Evolutionary conservation across 1,140 invertebrate genomes (phyloP).

Genomic region (Drosophila kikkawai): DNA sequence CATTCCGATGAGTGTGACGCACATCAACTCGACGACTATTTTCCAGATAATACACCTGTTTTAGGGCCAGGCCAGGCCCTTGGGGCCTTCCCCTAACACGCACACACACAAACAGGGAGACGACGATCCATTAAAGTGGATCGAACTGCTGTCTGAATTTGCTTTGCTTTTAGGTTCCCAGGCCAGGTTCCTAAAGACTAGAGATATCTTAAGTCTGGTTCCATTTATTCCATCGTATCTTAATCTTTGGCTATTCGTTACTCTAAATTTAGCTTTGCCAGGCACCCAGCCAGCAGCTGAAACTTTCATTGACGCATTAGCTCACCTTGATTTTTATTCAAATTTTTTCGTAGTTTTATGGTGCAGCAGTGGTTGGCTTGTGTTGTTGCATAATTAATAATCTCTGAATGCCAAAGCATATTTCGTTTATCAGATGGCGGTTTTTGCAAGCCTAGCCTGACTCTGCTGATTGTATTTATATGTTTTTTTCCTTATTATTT

Average conservation of each 20-base stretch:
- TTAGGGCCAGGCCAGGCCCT: constrained; percentile 20
- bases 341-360: constrained; percentile 53
- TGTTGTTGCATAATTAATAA: constrained; percentile 71
- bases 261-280: constrained; percentile 56
- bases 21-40: constrained; percentile 48
- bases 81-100: constrained; percentile 14
- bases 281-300: constrained; percentile 22
- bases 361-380: constrained; percentile 26
- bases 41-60: constrained; percentile 51
- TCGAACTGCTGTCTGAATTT: not conserved
- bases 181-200: not conserved
- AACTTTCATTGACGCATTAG: constrained; percentile 80
- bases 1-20: constrained; percentile 71
- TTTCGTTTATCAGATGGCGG: constrained; percentile 7
- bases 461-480: not conserved
- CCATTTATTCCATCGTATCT: constrained; percentile 31
- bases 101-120: not conserved
- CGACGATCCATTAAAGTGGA: constrained; percentile 12
- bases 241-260: constrained; percentile 19
- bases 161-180: constrained; percentile 1
- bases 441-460: not conserved
- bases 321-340: constrained; percentile 73
- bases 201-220: constrained; percentile 9
- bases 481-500: not conserved
- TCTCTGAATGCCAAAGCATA: constrained; percentile 17